A percentile compares a stretch with the other conserved stretches of the same genome.
Conservation (phyloP, 2,113 vertebrate genomes). For the Nothocercus nigrocapillus region DNA sequence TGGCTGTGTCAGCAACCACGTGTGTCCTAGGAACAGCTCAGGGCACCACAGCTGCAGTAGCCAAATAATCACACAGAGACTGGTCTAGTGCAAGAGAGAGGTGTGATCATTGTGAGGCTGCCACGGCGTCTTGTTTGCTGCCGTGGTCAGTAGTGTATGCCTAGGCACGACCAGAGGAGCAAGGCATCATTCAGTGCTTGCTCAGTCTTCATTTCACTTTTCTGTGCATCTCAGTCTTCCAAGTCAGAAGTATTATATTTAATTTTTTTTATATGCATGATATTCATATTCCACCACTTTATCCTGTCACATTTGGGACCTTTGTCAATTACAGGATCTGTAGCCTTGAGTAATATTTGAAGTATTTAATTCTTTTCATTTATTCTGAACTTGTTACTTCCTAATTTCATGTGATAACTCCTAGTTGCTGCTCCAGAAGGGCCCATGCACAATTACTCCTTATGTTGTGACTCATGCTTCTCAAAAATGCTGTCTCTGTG, state of each 20-base stretch:
- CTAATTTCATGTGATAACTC: neutral
- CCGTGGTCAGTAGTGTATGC: neutral
- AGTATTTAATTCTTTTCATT: neutral
- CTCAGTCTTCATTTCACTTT: neutral
- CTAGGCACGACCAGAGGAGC: neutral
- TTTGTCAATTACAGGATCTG: neutral
- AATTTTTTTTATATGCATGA: neutral
- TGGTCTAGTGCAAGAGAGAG: neutral
- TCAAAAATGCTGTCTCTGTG: neutral
- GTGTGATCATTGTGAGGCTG: neutral
- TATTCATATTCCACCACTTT: neutral
- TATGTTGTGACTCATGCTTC: neutral
- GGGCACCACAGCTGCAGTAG: neutral
- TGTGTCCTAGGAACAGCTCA: neutral
- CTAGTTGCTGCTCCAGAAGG: neutral
- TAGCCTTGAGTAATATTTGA: neutral
- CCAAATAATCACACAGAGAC: neutral
- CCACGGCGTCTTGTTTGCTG: neutral
- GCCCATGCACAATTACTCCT: neutral
- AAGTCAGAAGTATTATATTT: neutral
- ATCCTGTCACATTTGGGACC: neutral
- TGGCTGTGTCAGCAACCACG: neutral
- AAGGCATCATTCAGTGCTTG: neutral
- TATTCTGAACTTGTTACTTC: neutral
- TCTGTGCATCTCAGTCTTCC: neutral